A percentile compares a stretch with the other conserved stretches of the same genome.
Evolutionary conservation across 2,888 invertebrate species (phyloP).

Genomic region (Eledona agricola): DNA sequence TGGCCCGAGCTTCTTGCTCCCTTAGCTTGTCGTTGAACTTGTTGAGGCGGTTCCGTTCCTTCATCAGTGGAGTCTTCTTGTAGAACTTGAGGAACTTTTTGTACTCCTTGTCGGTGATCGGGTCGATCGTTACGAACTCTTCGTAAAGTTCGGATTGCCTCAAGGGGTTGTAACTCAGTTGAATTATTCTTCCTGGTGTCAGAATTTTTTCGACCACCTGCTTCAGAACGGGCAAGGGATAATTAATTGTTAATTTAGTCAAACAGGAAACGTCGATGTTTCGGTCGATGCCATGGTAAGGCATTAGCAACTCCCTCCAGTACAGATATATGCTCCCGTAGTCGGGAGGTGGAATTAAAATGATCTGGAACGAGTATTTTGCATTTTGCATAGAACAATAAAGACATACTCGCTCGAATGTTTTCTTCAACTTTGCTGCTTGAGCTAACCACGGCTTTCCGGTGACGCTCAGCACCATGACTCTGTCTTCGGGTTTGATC

Average conservation of each 20-base stretch:
- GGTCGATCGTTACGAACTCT: conserved; percentile 59
- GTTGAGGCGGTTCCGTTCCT: conserved; percentile 56
- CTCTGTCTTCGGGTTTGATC: conserved; percentile 71
- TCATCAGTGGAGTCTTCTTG: conserved; percentile 55
- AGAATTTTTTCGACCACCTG: conserved; percentile 63
- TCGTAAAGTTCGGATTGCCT: conserved; percentile 65
- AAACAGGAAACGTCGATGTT: conserved; percentile 69
- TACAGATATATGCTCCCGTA: conserved; percentile 68
- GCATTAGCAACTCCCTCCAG: conserved; percentile 67
- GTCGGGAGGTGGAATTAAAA: conserved; percentile 64
- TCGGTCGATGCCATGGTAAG: conserved; percentile 68
- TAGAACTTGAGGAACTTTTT: conserved; percentile 66
- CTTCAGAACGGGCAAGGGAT: conserved; percentile 65
- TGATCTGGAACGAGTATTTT: conserved; percentile 45
- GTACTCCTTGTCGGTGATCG: conserved; percentile 62
- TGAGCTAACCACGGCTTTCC: conserved; percentile 73
- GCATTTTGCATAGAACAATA: conserved; percentile 7
- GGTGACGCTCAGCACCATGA: conserved; percentile 75
- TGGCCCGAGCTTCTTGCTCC: conserved; percentile 48
- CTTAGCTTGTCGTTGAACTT: conserved; percentile 46
- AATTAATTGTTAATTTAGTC: conserved; percentile 66
- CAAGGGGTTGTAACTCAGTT: conserved; percentile 66
- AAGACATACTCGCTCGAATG: conserved; percentile 66
- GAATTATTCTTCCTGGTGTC: conserved; percentile 64
- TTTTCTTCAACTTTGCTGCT: conserved; percentile 63